A percentile compares a stretch with the other conserved stretches of the same genome.
These are phyloP conservation scores for Podiceps cristatus DNA, from an alignment of 2,113 vertebrate species.

Conservation along the genomic window DNA sequence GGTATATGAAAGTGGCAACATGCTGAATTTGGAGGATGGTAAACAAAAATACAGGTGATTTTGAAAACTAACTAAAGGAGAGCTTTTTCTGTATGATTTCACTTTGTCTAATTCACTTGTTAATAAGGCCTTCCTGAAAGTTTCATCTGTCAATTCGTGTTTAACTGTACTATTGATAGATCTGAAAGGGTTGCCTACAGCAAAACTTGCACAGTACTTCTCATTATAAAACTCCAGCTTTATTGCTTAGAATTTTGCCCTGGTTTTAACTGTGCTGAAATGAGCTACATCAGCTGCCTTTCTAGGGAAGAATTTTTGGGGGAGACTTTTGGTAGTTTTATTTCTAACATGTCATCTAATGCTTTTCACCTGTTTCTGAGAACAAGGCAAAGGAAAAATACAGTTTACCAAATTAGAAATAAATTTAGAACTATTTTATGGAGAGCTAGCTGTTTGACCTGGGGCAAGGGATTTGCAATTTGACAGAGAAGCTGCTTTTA, in stretches of 20 bases:
- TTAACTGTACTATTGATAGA: slow-evolving; percentile 19
- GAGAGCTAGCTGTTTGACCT: background rate
- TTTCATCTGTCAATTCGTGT: slow-evolving; percentile 3
- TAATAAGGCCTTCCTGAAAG: slow-evolving; percentile 24
- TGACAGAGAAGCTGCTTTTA: background rate
- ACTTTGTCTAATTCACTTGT: background rate
- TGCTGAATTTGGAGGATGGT: slow-evolving; percentile 23
- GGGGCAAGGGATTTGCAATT: background rate
- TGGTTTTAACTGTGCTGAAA: background rate
- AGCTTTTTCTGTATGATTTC: slow-evolving; percentile 51
- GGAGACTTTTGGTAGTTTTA: background rate
- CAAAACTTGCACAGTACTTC: slow-evolving; percentile 11
- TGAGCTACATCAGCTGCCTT: background rate
- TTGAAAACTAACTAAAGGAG: background rate
- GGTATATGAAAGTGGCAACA: slow-evolving; percentile 43
- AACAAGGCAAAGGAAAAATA: background rate
- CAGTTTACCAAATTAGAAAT: background rate
- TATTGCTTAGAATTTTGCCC: slow-evolving; percentile 1
- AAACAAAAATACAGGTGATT: slow-evolving; percentile 41
- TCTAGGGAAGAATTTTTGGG: background rate
- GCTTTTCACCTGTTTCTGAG: background rate
- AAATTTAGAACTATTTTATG: background rate
- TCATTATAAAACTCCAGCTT: background rate
- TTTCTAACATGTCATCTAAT: background rate
- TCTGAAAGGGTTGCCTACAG: slow-evolving; percentile 8